Evolutionary conservation across 30 jellyfish, hydroid and myxozoan species (phyloP), one percentile per base, ranked within the genome.

Genomic region (Cassiopea xamachana): DNA sequence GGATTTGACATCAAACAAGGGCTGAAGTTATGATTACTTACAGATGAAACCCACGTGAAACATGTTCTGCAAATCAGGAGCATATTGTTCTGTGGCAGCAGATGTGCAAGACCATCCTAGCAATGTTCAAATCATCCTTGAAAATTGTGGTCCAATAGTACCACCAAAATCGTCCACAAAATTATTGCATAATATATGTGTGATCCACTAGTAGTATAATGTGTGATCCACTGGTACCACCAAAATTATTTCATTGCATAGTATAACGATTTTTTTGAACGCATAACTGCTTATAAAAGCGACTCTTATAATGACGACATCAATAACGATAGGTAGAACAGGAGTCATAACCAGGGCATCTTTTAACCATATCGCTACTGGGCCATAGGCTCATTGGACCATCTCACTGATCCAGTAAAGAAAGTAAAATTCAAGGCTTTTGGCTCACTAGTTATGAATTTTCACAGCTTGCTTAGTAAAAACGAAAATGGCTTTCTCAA

Each of bases 61-160:
- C 14, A 15, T 71, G 55, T 71, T 71, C 80, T 71, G 80, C 15
- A 19, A 6, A 43, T 71, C 80, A 12, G 80, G 80, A 18, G 80
- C 80, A 71, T 71, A 71, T 39, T 71, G 80, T 19, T 43, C 27
- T 12, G 4, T 6, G 5, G 80, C 16, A 43, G 80, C 80, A 12
- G 80, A 2, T 2, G 80, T 71, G 16, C 18, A 71, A 5, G 7
- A 43, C 80, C 80, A 71, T 71, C 80, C 80, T 71, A 55, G 55
- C 55, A 43, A 19, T 64, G 2, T 64, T 17, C 8, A 27, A 17
- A 64, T 64, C 15, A 64, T 64, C 74, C 14, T 59, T 59, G 69
- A 0, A 0, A 0, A 59, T 6, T 6, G 69, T 59, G 69, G 8
- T 6, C 13, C 13, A 14, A 14, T 14, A 6, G 14, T 59, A 59